Base-by-base conservation (phyloP, 30 jellyfish, hydroid and myxozoan genomes). In the Hydractinia symbiolongicarpus region DNA sequence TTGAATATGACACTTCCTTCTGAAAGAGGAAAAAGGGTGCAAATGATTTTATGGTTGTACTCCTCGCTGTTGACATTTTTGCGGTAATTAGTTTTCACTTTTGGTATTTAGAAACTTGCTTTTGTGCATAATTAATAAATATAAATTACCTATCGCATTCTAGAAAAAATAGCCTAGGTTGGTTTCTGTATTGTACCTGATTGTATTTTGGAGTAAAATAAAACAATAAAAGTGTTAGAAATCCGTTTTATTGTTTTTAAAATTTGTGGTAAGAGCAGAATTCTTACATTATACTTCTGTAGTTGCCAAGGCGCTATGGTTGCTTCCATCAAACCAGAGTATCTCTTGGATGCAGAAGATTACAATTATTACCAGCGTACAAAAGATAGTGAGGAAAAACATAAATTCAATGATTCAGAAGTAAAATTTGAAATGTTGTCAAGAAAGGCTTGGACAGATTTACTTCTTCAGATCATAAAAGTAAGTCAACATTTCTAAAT, bases 271-370 rank as follows among this genome's bases (percentile, higher is more conserved):
- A 30, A 30, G 44, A 30, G 44, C 44, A 2, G 44, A 30, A 30
- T 2, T 30, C 44, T 30, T 0, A 2, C 44, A 30, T 30, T 30
- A n/a, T 30, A 30, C 17, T 5, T 44, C 66, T 54, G 44, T 53
- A 91, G 98, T 64, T 91, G 92, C 54, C 98, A 91, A 69, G 98
- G 98, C 4, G 98, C 96, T 10, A 91, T 91, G 90, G 87, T 86
- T 9, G 82, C 96, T 5, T 62, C 86, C 0, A 68, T 91, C 50
- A 82, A 72, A 61, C 91, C 98, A 6, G 96, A 91, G 73, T 79
- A 77, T 76, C 83, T 91, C 20, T 79, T 91, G n/a, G 96, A 88
- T 64, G 62, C 80, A 60, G 80, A 53, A 4, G 98, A 91, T 61
- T 91, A 81, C 75, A 67, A 69, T 50, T 68, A 88, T 67, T 81